Base-by-base conservation (phyloP, 1,140 invertebrate species). In the Archivesica marissinica region DNA sequence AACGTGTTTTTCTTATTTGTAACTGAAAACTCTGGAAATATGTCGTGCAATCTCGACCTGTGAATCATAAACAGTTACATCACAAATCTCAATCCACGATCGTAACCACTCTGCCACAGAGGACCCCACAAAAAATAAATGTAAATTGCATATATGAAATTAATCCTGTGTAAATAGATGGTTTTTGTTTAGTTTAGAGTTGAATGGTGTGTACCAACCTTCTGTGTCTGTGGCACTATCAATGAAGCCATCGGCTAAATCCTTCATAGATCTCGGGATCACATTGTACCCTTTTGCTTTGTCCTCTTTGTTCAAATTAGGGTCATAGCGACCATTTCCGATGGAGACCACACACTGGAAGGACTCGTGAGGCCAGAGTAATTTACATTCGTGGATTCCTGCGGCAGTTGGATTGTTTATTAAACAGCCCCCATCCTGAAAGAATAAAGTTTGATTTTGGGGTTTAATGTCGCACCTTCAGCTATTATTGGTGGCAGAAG, bases 191-290 rank as follows among this genome's bases (percentile, higher is more conserved):
- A n/a, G n/a, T n/a, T n/a, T n/a, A n/a, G n/a, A n/a, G n/a, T n/a
- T n/a, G n/a, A n/a, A n/a, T n/a, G n/a, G 17, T n/a, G 23, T n/a
- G 7, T 4, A 66, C 78, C 88, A 94, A 97, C 96, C 96, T 96
- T 98, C 97, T 28, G 97, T 97, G 92, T 98, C 97, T 44, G 98
- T 98, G 6, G 98, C 98, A 92, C 97, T 97, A 88, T 98, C 97
- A 33, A 98, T 94, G 66, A 98, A 85, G 96, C 96, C 92, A 96
- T 96, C 95, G 97, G 82, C 6, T 88, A 81, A 23, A 89, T 90
- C 72, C 89, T 92, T 41, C 4, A 86, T 47, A 64, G 88, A 86
- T 23, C 80, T 70, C 9, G 66, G 66, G 2, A 70, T 70, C 35
- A 70, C 66, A 11, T 41, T 70, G 25, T 70, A 70, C 4, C 66